phyloP scores from a whole-genome alignment of 2,113 vertebrate species.

The Engystomops pustulosus region DNA sequence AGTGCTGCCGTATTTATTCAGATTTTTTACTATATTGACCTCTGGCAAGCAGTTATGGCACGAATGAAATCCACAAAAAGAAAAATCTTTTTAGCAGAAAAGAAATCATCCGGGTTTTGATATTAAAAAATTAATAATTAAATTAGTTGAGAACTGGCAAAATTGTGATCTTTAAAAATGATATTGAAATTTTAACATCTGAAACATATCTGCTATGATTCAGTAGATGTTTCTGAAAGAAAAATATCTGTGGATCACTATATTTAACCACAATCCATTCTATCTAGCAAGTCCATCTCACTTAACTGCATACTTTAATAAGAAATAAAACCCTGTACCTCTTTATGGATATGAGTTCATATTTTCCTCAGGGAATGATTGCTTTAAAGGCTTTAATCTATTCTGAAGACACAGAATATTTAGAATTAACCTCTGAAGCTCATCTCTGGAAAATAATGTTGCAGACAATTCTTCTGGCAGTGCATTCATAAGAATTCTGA shows the following conservation, averaged over 20 bases:
- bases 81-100: too few relatives aligned
- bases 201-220: neutral
- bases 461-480: slow-evolving; percentile 26
- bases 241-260: neutral
- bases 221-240: neutral
- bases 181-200: neutral
- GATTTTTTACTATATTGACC: too few relatives aligned
- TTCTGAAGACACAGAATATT: slow-evolving; percentile 29
- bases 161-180: neutral
- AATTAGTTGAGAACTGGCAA: too few relatives aligned
- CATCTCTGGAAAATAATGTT: slow-evolving; percentile 45
- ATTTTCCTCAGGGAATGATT: slow-evolving; percentile 8
- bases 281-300: neutral
- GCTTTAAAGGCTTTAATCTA: neutral
- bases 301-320: neutral
- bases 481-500: slow-evolving; percentile 53
- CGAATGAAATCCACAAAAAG: too few relatives aligned
- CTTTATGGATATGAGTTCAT: neutral
- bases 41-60: too few relatives aligned
- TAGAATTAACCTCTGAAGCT: slow-evolving; percentile 14
- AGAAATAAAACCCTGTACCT: neutral
- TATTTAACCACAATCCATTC: neutral
- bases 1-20: too few relatives aligned
- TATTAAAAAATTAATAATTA: too few relatives aligned
- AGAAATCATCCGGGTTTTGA: too few relatives aligned